Conservation (phyloP, 1,140 invertebrate genomes). For the Zophobas atratus region DNA sequence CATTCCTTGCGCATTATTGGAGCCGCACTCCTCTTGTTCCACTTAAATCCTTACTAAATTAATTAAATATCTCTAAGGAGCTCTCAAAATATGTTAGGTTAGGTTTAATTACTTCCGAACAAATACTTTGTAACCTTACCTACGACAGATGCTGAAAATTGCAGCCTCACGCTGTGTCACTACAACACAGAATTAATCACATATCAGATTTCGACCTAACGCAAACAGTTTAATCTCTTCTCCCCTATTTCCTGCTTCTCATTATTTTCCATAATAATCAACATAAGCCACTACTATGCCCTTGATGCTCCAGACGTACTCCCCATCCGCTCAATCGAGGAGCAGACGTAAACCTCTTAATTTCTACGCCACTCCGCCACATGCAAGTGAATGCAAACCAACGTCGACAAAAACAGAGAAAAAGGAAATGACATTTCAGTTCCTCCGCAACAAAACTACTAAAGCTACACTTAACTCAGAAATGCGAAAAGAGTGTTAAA, state of each 20-base stretch:
- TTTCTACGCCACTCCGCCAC: no score
- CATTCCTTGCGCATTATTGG: constrained; percentile 43
- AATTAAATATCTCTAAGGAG: constrained; percentile 48
- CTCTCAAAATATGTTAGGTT: constrained; percentile 46
- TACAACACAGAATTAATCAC: constrained; percentile 24
- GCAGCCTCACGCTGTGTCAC: constrained; percentile 4
- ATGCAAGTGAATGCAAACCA: no score
- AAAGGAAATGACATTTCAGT: no score
- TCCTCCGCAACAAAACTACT: no score
- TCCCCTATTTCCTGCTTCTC: constrained; percentile 19
- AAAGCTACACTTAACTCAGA: no score
- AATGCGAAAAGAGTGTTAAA: no score
- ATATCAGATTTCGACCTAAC: constrained; percentile 34
- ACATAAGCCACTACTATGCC: constrained; percentile 12
- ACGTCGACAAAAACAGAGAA: no score
- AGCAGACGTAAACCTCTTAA: no score
- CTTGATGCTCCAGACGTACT: constrained; percentile 11
- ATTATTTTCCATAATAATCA: constrained; percentile 34
- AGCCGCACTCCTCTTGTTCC: constrained; percentile 44
- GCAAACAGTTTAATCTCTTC: constrained; percentile 33
- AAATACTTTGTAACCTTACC: constrained; percentile 43
- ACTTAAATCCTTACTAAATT: constrained; percentile 48
- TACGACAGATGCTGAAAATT: constrained; percentile 39
- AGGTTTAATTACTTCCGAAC: constrained; percentile 46
- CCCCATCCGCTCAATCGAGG: not conserved